Evolutionary conservation across 2,113 vertebrate genomes (phyloP).

Genomic region (Mustelus asterias): DNA sequence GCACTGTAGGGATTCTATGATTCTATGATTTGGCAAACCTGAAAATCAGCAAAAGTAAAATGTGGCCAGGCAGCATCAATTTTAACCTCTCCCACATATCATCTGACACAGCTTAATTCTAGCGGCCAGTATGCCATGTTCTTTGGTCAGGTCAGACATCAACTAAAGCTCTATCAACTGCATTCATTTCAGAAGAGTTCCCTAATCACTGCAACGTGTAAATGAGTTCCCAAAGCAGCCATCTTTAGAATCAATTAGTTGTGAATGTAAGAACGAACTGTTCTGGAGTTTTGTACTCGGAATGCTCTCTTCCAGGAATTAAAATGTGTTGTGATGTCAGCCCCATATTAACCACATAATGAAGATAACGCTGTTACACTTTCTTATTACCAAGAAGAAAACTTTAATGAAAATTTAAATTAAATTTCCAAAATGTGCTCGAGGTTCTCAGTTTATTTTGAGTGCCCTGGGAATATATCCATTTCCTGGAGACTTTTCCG

Average conservation of each 20-base stretch:
- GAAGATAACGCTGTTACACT: background rate
- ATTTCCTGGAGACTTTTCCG: background rate
- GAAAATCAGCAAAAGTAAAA: background rate
- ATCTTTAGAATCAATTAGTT: background rate
- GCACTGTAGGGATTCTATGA: no score
- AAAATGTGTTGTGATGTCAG: background rate
- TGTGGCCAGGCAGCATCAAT: no score
- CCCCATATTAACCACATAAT: background rate
- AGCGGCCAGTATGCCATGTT: background rate
- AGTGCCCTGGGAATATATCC: background rate
- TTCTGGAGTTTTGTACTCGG: background rate
- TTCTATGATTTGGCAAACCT: background rate
- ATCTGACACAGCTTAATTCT: no score
- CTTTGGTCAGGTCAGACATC: background rate
- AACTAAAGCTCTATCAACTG: background rate
- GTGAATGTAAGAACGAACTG: background rate
- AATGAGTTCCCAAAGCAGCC: background rate
- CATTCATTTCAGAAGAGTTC: background rate
- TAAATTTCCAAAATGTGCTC: background rate
- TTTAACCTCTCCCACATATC: background rate
- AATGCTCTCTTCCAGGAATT: background rate
- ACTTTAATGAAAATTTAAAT: background rate
- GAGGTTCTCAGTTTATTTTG: background rate
- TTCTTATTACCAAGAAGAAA: background rate
- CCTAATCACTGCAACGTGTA: background rate